These are phyloP conservation scores for Diplogasteroides magnus DNA, from an alignment of 1,140 invertebrate genomes.

Conservation along the genomic window DNA sequence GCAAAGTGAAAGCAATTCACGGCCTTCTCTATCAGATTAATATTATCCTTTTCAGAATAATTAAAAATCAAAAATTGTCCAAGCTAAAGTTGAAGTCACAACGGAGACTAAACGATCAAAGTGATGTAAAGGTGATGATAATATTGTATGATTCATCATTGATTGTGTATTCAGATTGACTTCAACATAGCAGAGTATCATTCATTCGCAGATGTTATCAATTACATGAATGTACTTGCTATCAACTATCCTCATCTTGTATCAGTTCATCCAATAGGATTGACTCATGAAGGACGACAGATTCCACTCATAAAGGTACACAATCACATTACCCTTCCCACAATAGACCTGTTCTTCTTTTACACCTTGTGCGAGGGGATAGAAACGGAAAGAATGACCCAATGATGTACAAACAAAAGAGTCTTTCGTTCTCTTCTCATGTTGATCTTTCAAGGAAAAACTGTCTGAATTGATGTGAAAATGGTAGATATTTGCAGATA, in stretches of 20 bases:
- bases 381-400: too few species aligned
- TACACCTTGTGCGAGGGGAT: too few species aligned
- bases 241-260: slow-evolving; percentile 49
- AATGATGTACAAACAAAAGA: too few species aligned
- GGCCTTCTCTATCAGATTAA: too few species aligned
- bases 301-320: slow-evolving; percentile 52
- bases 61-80: slow-evolving; percentile 20
- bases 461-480: not conserved
- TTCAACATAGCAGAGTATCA: slow-evolving; percentile 50
- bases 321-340: too few species aligned
- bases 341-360: too few species aligned
- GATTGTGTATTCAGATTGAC: slow-evolving; percentile 13
- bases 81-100: slow-evolving; percentile 12
- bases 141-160: not conserved
- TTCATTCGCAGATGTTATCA: slow-evolving; percentile 53
- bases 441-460: too few species aligned
- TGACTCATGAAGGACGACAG: slow-evolving; percentile 53
- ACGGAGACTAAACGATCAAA: slow-evolving; percentile 17
- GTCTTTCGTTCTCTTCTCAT: too few species aligned
- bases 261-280: slow-evolving; percentile 50
- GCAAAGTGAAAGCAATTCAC: too few species aligned
- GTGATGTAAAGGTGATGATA: slow-evolving; percentile 19
- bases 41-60: slow-evolving; percentile 29
- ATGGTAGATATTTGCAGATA: slow-evolving; percentile 34
- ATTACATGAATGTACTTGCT: slow-evolving; percentile 50